phyloP scores from a whole-genome alignment of 2,888 invertebrate species.

The Heliconius erato region DNA sequence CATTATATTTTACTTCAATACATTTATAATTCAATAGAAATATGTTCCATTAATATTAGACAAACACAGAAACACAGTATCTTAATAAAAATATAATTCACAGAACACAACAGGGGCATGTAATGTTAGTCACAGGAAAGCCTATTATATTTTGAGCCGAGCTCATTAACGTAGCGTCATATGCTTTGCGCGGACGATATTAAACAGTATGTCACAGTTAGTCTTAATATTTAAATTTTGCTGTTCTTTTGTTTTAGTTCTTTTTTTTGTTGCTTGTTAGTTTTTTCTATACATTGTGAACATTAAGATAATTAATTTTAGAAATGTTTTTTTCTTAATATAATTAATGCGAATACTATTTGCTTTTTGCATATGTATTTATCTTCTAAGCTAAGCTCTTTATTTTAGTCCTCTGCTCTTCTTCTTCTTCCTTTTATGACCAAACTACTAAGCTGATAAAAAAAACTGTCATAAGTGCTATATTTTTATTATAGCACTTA shows the following conservation, averaged over 20 bases:
- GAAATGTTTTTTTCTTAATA: no score
- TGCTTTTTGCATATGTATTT: neutral
- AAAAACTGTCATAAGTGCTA: no score
- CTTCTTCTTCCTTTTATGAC: no score
- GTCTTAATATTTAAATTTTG: neutral
- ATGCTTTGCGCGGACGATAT: constrained; percentile 49
- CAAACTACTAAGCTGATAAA: no score
- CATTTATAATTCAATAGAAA: neutral
- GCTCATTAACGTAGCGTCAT: constrained; percentile 52
- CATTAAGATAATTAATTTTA: no score
- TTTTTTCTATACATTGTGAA: neutral
- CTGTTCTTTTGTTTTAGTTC: constrained; percentile 2
- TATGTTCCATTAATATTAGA: neutral
- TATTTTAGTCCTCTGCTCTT: no score
- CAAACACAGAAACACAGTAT: neutral
- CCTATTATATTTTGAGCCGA: constrained; percentile 52
- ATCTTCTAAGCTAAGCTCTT: no score
- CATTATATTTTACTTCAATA: neutral
- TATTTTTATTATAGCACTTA: no score
- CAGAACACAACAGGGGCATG: constrained; percentile 33
- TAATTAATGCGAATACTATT: no score
- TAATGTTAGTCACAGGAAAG: constrained; percentile 48
- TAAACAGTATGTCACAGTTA: constrained; percentile 45
- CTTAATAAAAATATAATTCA: constrained; percentile 27
- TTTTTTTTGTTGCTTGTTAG: constrained; percentile 5